phyloP scores from a whole-genome alignment of 2,797 vertebrate species.

The Glossophaga mutica region DNA sequence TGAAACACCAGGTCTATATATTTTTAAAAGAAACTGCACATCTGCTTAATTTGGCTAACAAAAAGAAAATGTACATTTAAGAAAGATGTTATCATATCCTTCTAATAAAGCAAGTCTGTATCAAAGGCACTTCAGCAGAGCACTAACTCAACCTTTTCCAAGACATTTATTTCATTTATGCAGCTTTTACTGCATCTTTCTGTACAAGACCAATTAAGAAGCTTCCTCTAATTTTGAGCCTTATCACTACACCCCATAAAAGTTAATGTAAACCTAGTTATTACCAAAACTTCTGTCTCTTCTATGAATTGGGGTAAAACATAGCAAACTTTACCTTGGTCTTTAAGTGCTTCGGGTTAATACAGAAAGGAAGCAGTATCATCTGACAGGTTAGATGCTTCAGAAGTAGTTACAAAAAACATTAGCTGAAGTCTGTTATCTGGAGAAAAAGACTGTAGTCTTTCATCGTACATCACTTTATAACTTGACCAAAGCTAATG shows the following conservation, averaged over 20 bases:
- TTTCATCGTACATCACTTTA: neutral
- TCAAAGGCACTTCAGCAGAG: constrained; percentile 82
- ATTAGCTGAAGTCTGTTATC: constrained; percentile 29
- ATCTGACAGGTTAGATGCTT: neutral
- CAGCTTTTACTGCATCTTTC: constrained; percentile 9
- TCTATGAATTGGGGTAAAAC: neutral
- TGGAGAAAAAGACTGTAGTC: neutral
- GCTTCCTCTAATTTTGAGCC: neutral
- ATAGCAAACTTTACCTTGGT: constrained; percentile 15
- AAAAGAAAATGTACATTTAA: constrained; percentile 65
- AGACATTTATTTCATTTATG: constrained; percentile 26
- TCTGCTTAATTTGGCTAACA: constrained; percentile 61
- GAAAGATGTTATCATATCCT: constrained; percentile 57
- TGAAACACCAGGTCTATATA: constrained; percentile 70
- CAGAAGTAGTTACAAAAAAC: constrained; percentile 33
- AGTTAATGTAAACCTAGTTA: neutral
- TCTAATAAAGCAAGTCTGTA: constrained; percentile 70
- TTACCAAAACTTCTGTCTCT: constrained; percentile 13
- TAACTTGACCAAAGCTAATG: constrained; percentile 12
- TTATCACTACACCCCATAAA: neutral
- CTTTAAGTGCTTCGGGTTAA: constrained; percentile 56
- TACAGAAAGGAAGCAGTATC: neutral
- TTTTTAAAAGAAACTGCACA: constrained; percentile 64
- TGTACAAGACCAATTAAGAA: constrained; percentile 1
- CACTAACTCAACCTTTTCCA: constrained; percentile 56